Evolutionary conservation across 2,797 vertebrate genomes (phyloP).

Genomic region (Mustela erminea): DNA sequence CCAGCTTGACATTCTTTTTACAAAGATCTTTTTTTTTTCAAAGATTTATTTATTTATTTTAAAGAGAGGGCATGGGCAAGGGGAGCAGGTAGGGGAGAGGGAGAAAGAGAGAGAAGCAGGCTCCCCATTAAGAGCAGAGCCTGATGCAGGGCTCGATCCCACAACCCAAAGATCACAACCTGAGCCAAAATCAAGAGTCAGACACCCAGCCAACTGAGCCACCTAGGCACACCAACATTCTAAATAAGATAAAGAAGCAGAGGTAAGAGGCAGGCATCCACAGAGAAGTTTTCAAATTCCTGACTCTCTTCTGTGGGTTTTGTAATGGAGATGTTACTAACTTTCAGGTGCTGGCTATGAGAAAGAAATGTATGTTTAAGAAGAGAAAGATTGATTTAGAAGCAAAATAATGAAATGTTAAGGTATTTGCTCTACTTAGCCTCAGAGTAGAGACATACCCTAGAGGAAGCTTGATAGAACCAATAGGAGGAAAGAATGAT

Average conservation of each 20-base stretch:
- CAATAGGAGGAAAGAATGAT: neutral
- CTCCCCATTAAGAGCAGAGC: neutral
- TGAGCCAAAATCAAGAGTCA: neutral
- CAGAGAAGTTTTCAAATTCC: neutral
- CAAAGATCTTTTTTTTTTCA: neutral
- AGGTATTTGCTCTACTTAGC: neutral
- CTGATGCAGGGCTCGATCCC: neutral
- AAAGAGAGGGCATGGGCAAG: neutral
- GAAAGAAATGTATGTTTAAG: neutral
- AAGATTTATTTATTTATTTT: neutral
- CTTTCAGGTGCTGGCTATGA: neutral
- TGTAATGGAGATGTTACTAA: neutral
- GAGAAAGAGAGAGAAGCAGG: neutral
- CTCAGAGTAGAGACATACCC: neutral
- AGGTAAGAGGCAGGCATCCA: neutral
- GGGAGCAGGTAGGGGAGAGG: neutral
- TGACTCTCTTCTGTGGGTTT: conserved; percentile 2
- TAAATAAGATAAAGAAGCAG: neutral
- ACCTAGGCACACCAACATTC: neutral
- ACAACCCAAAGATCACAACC: neutral
- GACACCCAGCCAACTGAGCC: neutral
- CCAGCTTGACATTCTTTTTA: neutral
- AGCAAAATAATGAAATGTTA: neutral
- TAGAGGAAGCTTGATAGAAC: neutral
- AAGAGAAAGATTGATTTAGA: neutral